Percentiles rank a stretch among this genome's conserved stretches.
phyloP scores from a whole-genome alignment of 2,113 vertebrate genomes.

The Paramisgurnus dabryanus region DNA sequence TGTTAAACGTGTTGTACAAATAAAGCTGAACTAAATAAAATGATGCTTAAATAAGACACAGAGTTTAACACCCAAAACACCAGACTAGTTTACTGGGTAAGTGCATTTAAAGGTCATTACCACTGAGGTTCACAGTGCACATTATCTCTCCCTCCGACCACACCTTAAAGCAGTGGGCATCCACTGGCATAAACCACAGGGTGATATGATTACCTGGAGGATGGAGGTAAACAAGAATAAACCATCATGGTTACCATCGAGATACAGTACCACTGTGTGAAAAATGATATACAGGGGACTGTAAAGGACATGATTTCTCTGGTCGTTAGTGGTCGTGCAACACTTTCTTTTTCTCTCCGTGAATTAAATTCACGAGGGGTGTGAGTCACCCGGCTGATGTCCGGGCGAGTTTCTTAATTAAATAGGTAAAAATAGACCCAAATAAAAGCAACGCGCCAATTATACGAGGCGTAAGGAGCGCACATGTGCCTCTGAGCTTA shows the following conservation, averaged over 20 bases:
- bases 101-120: slow-evolving; percentile 27
- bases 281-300: slow-evolving; percentile 18
- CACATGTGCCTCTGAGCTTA: slow-evolving; percentile 66
- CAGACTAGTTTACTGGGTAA: slow-evolving; percentile 7
- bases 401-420: slow-evolving; percentile 71
- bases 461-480: slow-evolving; percentile 65
- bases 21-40: background rate
- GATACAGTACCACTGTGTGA: slow-evolving; percentile 7
- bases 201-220: slow-evolving; percentile 7
- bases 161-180: slow-evolving; percentile 22
- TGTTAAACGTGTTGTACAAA: background rate
- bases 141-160: background rate
- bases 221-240: background rate
- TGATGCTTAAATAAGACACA: slow-evolving; percentile 20
- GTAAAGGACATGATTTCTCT: slow-evolving; percentile 21
- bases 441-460: slow-evolving; percentile 75
- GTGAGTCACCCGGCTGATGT: slow-evolving; percentile 64
- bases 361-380: slow-evolving; percentile 38
- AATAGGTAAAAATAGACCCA: slow-evolving; percentile 76
- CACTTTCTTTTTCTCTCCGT: slow-evolving; percentile 23
- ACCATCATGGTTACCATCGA: background rate
- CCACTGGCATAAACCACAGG: slow-evolving; percentile 2
- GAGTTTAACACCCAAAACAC: slow-evolving; percentile 14
- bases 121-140: slow-evolving; percentile 13
- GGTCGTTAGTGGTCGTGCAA: slow-evolving; percentile 29